These are phyloP conservation scores for Sinodicranocentrus sp. DNA, from an alignment of 2,888 invertebrate genomes.

Conservation along the genomic window DNA sequence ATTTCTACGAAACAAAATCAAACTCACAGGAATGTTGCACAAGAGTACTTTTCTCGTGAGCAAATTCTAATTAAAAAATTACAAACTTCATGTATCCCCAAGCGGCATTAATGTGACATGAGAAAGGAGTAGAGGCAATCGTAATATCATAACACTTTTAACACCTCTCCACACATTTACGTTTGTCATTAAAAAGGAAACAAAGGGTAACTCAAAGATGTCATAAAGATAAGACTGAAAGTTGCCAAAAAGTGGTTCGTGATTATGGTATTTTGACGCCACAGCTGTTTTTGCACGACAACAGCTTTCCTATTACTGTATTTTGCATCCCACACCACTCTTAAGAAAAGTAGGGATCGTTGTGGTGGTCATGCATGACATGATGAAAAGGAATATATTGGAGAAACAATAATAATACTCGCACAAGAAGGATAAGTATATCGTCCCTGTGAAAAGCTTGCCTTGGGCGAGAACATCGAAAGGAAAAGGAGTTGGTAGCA, in stretches of 20 bases:
- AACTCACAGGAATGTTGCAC: too few species aligned
- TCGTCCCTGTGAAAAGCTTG: background rate
- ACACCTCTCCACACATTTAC: conserved; percentile 1
- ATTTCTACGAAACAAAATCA: too few species aligned
- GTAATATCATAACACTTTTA: conserved; percentile 14
- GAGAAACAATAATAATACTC: too few species aligned
- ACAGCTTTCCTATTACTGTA: background rate
- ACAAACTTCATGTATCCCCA: too few species aligned
- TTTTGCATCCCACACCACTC: too few species aligned
- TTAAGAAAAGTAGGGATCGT: too few species aligned
- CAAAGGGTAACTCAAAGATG: conserved; percentile 10
- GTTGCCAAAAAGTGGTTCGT: conserved; percentile 14
- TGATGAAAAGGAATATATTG: background rate
- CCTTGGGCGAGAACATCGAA: background rate
- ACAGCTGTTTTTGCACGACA: background rate
- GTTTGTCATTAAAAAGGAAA: conserved; percentile 11
- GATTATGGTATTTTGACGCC: conserved; percentile 18
- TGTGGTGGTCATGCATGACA: background rate
- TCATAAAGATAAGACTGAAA: conserved; percentile 14
- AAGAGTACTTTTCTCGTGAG: too few species aligned
- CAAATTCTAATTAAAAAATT: too few species aligned
- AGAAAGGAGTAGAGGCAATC: too few species aligned
- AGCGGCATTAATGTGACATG: too few species aligned
- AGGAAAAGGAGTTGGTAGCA: conserved; percentile 51
- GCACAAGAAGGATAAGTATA: too few species aligned